A percentile compares a stretch with the other conserved stretches of the same genome.
phyloP scores from a whole-genome alignment of 2,888 invertebrate genomes.

The Pollenia labialis region DNA sequence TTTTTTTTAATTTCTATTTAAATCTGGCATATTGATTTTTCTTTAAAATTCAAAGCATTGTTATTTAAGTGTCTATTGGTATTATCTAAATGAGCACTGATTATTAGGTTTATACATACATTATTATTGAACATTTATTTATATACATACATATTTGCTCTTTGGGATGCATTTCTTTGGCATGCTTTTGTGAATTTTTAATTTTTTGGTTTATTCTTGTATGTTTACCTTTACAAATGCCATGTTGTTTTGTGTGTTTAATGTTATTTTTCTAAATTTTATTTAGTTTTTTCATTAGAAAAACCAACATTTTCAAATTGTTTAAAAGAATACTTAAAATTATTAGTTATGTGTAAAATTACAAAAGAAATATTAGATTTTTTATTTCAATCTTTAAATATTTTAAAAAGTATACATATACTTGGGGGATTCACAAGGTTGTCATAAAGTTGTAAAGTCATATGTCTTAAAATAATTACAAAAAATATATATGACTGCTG shows the following conservation, averaged over 20 bases:
- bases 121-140: slow-evolving; percentile 25
- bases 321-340: slow-evolving; percentile 24
- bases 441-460: too few relatives aligned
- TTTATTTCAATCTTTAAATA: too few relatives aligned
- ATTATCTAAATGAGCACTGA: slow-evolving; percentile 9
- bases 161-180: slow-evolving; percentile 12
- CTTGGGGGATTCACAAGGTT: too few relatives aligned
- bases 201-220: slow-evolving; percentile 6
- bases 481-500: too few relatives aligned
- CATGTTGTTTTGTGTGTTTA: slow-evolving; percentile 55
- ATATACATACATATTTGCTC: too few relatives aligned
- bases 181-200: slow-evolving; percentile 63
- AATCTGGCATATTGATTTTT: slow-evolving; percentile 15
- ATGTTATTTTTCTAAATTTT: slow-evolving; percentile 32
- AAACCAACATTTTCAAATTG: slow-evolving; percentile 31
- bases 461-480: too few relatives aligned
- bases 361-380: neutral
- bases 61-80: slow-evolving; percentile 12
- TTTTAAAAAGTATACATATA: too few relatives aligned
- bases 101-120: neutral
- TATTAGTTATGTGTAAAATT: neutral
- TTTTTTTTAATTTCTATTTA: slow-evolving; percentile 2
- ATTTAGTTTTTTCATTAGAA: neutral
- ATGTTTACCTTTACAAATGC: slow-evolving; percentile 44
- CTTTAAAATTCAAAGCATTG: slow-evolving; percentile 29